A percentile compares a stretch with the other conserved stretches of the same genome.
phyloP scores from a whole-genome alignment of 2,888 invertebrate species.

The Drosophila pseudotakahashii region DNA sequence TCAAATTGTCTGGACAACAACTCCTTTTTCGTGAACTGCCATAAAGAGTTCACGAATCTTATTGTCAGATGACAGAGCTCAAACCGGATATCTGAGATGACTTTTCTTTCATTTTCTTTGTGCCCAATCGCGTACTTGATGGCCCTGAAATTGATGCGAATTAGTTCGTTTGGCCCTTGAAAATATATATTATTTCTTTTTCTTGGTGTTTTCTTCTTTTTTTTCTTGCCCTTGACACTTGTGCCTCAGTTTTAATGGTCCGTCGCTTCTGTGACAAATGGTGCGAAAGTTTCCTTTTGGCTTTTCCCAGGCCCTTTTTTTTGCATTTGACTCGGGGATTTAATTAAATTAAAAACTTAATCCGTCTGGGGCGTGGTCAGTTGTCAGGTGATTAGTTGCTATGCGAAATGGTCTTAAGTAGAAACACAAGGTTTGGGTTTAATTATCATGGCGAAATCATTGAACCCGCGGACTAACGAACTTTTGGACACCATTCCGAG shows the following conservation, averaged over 20 bases:
- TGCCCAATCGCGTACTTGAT: conserved; percentile 58
- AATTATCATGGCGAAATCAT: conserved; percentile 30
- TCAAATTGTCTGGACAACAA: background rate
- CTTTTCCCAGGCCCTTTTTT: conserved; percentile 10
- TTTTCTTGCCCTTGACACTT: conserved; percentile 14
- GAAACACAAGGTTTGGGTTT: background rate
- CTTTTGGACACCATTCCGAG: conserved; percentile 1
- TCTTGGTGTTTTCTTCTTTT: background rate
- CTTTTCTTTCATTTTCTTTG: conserved; percentile 29
- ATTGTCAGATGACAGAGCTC: conserved; percentile 8
- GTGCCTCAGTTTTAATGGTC: conserved; percentile 52
- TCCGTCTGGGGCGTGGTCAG: conserved; percentile 34
- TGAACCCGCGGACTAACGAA: conserved; percentile 15
- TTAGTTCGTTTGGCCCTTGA: conserved; percentile 31
- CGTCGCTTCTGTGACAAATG: conserved; percentile 56
- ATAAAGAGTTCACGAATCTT: conserved; percentile 16
- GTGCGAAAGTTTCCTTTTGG: conserved; percentile 38
- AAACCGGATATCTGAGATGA: conserved; percentile 25
- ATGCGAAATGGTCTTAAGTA: conserved; percentile 27
- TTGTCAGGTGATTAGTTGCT: conserved; percentile 56
- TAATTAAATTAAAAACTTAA: conserved; percentile 70
- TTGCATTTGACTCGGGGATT: conserved; percentile 38
- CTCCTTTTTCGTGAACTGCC: background rate
- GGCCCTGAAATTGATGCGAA: conserved; percentile 63
- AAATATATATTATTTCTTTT: conserved; percentile 16